These are phyloP conservation scores for Diachasma alloeum DNA, from an alignment of 1,140 invertebrate genomes.

Conservation along the genomic window DNA sequence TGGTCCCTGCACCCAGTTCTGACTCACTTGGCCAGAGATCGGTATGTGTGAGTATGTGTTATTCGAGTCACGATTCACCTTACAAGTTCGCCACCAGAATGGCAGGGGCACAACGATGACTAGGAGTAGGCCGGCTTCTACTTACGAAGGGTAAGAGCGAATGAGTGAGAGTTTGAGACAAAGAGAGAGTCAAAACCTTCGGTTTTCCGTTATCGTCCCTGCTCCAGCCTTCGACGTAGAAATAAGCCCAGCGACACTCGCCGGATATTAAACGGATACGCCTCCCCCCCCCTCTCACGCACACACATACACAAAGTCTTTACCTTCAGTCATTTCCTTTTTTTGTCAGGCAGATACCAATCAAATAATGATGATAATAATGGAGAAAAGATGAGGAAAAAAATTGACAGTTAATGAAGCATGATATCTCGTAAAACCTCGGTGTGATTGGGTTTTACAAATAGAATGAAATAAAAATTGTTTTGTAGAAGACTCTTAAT, in stretches of 20 bases:
- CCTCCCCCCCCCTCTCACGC: background rate
- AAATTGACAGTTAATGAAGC: background rate
- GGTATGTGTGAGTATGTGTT: background rate
- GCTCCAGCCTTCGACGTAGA: background rate
- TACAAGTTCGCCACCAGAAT: slow-evolving; percentile 12
- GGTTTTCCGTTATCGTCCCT: slow-evolving; percentile 19
- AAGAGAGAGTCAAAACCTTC: background rate
- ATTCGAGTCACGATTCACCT: slow-evolving; percentile 29
- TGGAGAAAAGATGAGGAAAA: background rate
- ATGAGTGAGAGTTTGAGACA: background rate
- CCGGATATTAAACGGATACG: slow-evolving; percentile 27
- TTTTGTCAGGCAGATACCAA: background rate
- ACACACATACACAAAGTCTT: background rate
- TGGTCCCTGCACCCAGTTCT: background rate
- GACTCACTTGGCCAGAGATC: background rate
- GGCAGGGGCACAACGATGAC: slow-evolving; percentile 7
- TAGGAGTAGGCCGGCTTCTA: slow-evolving; percentile 16
- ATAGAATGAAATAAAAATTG: slow-evolving; percentile 11
- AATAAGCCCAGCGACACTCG: slow-evolving; percentile 1
- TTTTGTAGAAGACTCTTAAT: slow-evolving; percentile 1
- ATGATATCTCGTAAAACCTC: background rate
- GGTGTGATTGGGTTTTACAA: slow-evolving; percentile 1
- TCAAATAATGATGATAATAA: background rate
- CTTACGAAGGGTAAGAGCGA: background rate
- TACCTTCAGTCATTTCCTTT: background rate